A percentile compares a stretch with the other conserved stretches of the same genome.
Conservation (phyloP, 2,797 vertebrate species). For the Anguilla megastoma region DNA sequence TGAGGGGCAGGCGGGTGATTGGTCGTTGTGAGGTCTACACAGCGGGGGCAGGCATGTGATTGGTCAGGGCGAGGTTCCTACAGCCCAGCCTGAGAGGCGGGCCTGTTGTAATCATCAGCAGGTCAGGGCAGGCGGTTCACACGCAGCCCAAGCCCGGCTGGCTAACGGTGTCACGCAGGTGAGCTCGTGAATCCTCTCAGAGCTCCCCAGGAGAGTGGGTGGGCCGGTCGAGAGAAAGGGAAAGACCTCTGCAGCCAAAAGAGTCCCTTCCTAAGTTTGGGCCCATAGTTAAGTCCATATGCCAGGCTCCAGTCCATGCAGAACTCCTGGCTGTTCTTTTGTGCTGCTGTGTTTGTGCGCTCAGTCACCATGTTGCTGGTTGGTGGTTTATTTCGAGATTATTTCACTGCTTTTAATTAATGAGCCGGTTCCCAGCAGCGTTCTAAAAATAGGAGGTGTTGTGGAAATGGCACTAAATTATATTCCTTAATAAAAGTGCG, state of each 20-base stretch:
- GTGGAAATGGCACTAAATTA: too few species aligned
- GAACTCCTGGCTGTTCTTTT: slow-evolving; percentile 32
- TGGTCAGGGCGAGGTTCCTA: background rate
- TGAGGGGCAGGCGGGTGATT: slow-evolving; percentile 19
- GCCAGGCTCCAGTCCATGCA: slow-evolving; percentile 2
- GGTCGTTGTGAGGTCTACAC: slow-evolving; percentile 20
- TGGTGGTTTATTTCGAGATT: slow-evolving; percentile 14
- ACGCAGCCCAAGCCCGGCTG: background rate
- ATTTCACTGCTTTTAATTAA: background rate
- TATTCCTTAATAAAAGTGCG: too few species aligned
- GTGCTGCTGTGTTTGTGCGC: background rate
- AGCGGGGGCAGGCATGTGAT: slow-evolving; percentile 19
- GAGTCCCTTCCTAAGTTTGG: background rate
- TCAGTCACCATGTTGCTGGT: background rate
- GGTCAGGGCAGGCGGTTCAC: slow-evolving; percentile 11
- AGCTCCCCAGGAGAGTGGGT: background rate
- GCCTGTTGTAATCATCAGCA: background rate
- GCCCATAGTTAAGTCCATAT: background rate
- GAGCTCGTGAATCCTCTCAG: background rate
- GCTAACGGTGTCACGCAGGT: background rate
- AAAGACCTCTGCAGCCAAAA: background rate
- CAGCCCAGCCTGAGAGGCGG: background rate
- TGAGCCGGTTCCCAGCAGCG: slow-evolving; percentile 19
- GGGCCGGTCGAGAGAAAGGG: background rate
- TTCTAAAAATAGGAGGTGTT: background rate